Evolutionary conservation across 2,888 invertebrate species (phyloP).

Genomic region (Cinara cedri): DNA sequence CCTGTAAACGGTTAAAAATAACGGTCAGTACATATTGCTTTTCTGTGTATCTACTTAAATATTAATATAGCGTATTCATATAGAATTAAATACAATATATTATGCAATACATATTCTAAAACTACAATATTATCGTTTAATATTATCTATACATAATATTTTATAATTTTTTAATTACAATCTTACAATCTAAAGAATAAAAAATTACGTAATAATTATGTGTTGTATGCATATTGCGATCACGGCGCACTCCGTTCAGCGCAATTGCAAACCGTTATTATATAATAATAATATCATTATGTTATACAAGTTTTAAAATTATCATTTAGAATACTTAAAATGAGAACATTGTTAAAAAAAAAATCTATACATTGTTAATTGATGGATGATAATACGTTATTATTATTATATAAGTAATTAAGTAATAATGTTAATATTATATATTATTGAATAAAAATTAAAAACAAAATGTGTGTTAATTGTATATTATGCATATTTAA

Average conservation of each 20-base stretch:
- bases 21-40: constrained; percentile 37
- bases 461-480: constrained; percentile 14
- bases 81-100: not conserved
- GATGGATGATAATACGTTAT: constrained; percentile 52
- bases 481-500: constrained; percentile 10
- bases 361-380: constrained; percentile 53
- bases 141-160: not conserved
- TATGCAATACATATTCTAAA: constrained; percentile 16
- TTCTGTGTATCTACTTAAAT: not conserved
- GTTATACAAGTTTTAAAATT: constrained; percentile 21
- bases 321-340: not conserved
- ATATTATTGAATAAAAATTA: constrained; percentile 18
- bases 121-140: not conserved
- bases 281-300: not conserved
- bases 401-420: not conserved
- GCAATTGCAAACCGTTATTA: not conserved
- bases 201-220: too few relatives aligned
- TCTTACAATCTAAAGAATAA: constrained; percentile 38
- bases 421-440: constrained; percentile 23
- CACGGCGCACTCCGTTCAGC: not conserved
- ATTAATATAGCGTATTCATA: not conserved
- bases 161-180: not conserved
- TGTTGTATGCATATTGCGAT: not conserved
- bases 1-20: constrained; percentile 50
- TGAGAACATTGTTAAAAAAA: not conserved